Percentiles rank a stretch among this genome's conserved stretches.
Evolutionary conservation across 2,888 invertebrate genomes (phyloP).

Genomic region (Chrysomela aeneicollis): DNA sequence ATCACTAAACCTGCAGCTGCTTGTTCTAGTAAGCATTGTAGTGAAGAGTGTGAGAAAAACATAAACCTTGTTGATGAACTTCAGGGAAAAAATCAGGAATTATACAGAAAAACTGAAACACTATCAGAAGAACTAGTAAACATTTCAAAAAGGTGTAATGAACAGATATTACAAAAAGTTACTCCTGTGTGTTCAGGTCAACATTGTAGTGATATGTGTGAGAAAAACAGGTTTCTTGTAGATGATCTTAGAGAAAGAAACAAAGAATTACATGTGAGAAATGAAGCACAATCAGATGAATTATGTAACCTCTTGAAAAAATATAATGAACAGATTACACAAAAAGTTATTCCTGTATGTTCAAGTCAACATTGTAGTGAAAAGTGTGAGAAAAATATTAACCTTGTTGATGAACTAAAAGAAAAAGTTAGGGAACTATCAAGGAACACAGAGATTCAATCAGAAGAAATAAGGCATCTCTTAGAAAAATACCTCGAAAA

Average conservation of each 20-base stretch:
- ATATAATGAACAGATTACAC: conserved; percentile 15
- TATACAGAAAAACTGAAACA: conserved; percentile 22
- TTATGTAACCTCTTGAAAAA: conserved; percentile 23
- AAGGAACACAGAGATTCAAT: conserved; percentile 17
- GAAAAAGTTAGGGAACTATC: conserved; percentile 4
- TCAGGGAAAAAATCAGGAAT: conserved; percentile 25
- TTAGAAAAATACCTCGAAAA: conserved; percentile 27
- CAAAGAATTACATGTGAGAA: background rate
- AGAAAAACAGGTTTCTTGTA: background rate
- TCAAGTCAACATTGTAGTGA: conserved; percentile 12
- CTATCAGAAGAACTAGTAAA: conserved; percentile 23
- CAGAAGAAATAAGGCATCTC: conserved; percentile 20
- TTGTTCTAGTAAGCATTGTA: conserved; percentile 26
- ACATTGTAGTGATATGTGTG: conserved; percentile 20
- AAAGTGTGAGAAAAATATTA: background rate
- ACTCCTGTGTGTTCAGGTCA: background rate
- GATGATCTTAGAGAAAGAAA: conserved; percentile 17
- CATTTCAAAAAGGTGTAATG: conserved; percentile 23
- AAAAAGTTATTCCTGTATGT: background rate
- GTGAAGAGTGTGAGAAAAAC: conserved; percentile 23
- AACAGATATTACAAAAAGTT: background rate
- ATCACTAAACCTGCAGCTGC: background rate
- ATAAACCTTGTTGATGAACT: conserved; percentile 15
- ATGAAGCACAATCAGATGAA: background rate
- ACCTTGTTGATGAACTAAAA: background rate